These are phyloP conservation scores for Dasysyrphus tricinctus DNA, from an alignment of 2,888 invertebrate genomes.

Conservation along the genomic window DNA sequence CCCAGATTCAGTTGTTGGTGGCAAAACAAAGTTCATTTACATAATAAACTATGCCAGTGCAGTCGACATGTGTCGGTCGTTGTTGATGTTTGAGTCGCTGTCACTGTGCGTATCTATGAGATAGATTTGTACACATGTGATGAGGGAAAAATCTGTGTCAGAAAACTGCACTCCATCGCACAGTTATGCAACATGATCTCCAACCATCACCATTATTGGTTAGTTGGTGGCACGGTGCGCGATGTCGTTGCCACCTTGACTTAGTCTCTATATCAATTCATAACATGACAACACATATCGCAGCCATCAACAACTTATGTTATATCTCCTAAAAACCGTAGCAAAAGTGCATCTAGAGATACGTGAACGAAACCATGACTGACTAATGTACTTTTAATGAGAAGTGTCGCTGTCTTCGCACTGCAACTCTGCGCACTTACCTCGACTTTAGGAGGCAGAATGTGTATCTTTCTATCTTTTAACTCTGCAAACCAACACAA, in stretches of 20 bases:
- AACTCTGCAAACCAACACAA: not conserved
- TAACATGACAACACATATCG: conserved; percentile 29
- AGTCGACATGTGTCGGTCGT: conserved; percentile 21
- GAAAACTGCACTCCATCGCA: conserved; percentile 69
- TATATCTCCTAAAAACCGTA: conserved; percentile 58
- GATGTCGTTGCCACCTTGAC: conserved; percentile 68
- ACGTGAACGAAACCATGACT: conserved; percentile 60
- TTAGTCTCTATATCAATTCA: conserved; percentile 63
- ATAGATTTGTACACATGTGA: conserved; percentile 32
- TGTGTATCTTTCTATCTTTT: conserved; percentile 20
- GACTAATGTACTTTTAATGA: conserved; percentile 68
- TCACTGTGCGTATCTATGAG: conserved; percentile 21
- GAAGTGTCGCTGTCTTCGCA: conserved; percentile 38
- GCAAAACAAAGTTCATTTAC: conserved; percentile 52
- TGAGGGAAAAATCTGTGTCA: conserved; percentile 52
- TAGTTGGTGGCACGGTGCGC: not conserved
- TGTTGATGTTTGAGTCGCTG: not conserved
- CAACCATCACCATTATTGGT: conserved; percentile 42
- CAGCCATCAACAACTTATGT: conserved; percentile 19
- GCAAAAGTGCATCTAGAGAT: conserved; percentile 59
- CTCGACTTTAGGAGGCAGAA: conserved; percentile 62
- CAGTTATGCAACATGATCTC: conserved; percentile 71
- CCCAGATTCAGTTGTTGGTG: conserved; percentile 63
- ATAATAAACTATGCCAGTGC: conserved; percentile 54
- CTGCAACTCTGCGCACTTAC: conserved; percentile 31